Evolutionary conservation across 2,797 vertebrate species (phyloP), one percentile per base, ranked within the genome.

Genomic region (Danionella dracula): DNA sequence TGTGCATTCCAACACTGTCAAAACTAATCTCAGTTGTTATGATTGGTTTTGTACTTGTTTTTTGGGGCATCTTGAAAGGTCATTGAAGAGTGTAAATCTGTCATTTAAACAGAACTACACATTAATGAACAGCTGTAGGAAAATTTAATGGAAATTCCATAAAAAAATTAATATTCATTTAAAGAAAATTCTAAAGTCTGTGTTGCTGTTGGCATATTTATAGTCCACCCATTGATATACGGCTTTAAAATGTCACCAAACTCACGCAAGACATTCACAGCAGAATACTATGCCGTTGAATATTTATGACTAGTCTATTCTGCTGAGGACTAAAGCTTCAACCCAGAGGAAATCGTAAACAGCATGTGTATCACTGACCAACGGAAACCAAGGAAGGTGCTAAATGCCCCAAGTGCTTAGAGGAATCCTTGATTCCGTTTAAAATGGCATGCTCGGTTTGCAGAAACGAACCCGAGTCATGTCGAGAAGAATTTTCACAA

Each of bases 401-500:
- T 60, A 65, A 53, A 60, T 5, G 19, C 17, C n/a, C 11, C n/a
- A 4, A 37, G 42, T 34, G 31, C 29, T 35, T 63, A 42, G 54
- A 71, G 55, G 32, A 55, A 71, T 76, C 50, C 54, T 55, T 35
- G 55, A 19, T 55, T 15, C n/a, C 12, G 41, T 56, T 49, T 27
- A 59, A 55, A 64, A 60, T 13, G 57, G 53, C 55, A 60, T 21
- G 38, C 38, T 65, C 60, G 37, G 51, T 62, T 55, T 55, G 35
- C 57, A 49, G 31, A 45, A 50, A 45, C 27, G 12, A 65, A 45
- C 10, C 29, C 40, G 59, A 55, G 54, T 49, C 46, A 29, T 42
- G 37, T 46, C 46, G 29, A 37, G 50, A 66, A 38, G 66, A 55
- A 31, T 71, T 71, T 74, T 66, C 56, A 60, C 56, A 57, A 69